Evolutionary conservation across 2,888 invertebrate genomes (phyloP), one percentile per base, ranked within the genome.

Genomic region (Polylopha cassiicola): DNA sequence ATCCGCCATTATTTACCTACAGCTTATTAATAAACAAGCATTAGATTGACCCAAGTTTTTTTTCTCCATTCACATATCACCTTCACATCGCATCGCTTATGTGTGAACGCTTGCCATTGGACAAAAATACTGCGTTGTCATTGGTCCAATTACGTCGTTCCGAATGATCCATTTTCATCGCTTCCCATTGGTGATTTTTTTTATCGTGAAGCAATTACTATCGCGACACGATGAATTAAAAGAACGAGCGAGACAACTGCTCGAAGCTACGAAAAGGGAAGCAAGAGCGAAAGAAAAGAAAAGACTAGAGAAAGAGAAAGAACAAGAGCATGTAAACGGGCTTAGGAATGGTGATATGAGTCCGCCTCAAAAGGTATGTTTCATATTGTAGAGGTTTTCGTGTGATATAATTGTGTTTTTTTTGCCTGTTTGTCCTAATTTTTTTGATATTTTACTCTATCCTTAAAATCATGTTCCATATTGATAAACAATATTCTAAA

Each of bases 161-260:
- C 44, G 52, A 59, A 57, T 57, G 59, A 55, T 49, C 50, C 31
- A 22, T 43, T 22, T 28, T 32, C 9, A 15, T 23, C 23, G 20
- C 37, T 15, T 10, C 21, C 10, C 39, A 48, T 49, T 51, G 47
- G 41, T 45, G 20, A 37, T 37, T 21, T 45, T 32, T 39, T 27
- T 41, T 44, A 47, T 47, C 43, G 48, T 77, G 64, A 81, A 93
- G 92, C 90, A 91, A 82, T 84, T 92, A 69, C 84, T 92, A 63
- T 91, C 92, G 54, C 89, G 95, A 38, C 94, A 95, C 66, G 92
- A 93, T 58, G 94, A 95, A 80, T 87, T 95, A 57, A 91, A 93
- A 72, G 94, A 95, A 85, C 85, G 93, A 78, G 95, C 95, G 53
- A 89, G 93, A 70, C 89, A 92, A 71, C 87, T 95, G 71, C 87